Evolutionary conservation across 2,113 vertebrate genomes (phyloP).

Genomic region (Numenius arquata): DNA sequence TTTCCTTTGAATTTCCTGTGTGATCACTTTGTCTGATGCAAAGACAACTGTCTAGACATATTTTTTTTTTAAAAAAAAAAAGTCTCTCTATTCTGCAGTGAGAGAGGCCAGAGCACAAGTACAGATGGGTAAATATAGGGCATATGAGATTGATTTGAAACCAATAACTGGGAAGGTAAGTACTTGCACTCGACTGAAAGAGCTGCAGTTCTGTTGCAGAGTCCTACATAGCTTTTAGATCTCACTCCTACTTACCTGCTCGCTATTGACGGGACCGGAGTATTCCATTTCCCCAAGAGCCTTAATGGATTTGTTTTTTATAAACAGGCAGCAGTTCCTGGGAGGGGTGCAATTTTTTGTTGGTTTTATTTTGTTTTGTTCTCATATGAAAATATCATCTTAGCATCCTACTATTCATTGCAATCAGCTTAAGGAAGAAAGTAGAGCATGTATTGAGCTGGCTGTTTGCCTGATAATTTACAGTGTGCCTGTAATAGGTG

Average conservation of each 20-base stretch:
- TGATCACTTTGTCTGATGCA: conserved; percentile 35
- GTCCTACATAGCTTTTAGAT: not conserved
- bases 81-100: not conserved
- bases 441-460: not conserved
- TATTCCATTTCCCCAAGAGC: conserved; percentile 16
- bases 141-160: conserved; percentile 37
- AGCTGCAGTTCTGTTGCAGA: not conserved
- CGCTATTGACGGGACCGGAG: not conserved
- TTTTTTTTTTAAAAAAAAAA: not conserved
- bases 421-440: not conserved
- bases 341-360: not conserved
- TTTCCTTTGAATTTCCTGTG: conserved; percentile 25
- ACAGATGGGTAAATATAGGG: conserved; percentile 2
- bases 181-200: not conserved
- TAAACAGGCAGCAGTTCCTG: conserved; percentile 16
- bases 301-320: conserved; percentile 27
- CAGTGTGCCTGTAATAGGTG: not conserved
- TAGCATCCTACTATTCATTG: not conserved
- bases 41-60: conserved; percentile 67
- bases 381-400: not conserved
- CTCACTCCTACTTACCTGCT: not conserved
- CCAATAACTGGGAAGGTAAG: conserved; percentile 20
- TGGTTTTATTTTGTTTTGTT: conserved; percentile 10
- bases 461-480: not conserved
- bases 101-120: conserved; percentile 14